Evolutionary conservation across 2,113 vertebrate species (phyloP).

Genomic region (Strigops habroptila): DNA sequence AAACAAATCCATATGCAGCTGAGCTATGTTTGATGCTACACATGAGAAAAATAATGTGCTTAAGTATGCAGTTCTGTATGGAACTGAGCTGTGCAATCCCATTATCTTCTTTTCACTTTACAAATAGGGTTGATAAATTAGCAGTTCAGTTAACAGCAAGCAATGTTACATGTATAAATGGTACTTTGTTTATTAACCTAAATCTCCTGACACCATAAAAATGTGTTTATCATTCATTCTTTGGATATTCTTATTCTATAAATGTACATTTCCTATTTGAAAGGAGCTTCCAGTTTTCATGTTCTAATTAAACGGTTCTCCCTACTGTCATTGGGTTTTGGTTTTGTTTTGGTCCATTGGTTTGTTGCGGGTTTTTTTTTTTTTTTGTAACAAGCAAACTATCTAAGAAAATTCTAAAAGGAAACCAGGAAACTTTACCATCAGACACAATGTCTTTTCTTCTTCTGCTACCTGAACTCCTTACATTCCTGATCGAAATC

Average conservation of each 20-base stretch:
- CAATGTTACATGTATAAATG: not conserved
- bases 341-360: not conserved
- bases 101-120: not conserved
- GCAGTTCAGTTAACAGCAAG: not conserved
- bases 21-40: not conserved
- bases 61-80: not conserved
- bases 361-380: not conserved
- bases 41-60: not conserved
- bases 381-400: not conserved
- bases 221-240: not conserved
- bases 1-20: not conserved
- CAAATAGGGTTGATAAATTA: not conserved
- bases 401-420: not conserved
- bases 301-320: not conserved
- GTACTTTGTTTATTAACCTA: not conserved
- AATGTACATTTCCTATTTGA: not conserved
- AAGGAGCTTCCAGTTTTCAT: not conserved
- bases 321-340: not conserved
- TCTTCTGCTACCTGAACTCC: not conserved
- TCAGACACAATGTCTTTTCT: not conserved
- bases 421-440: not conserved
- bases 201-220: not conserved
- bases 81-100: not conserved
- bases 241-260: not conserved
- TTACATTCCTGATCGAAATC: not conserved